Evolutionary conservation across 2,113 vertebrate species (phyloP).

Genomic region (Madoqua kirkii): DNA sequence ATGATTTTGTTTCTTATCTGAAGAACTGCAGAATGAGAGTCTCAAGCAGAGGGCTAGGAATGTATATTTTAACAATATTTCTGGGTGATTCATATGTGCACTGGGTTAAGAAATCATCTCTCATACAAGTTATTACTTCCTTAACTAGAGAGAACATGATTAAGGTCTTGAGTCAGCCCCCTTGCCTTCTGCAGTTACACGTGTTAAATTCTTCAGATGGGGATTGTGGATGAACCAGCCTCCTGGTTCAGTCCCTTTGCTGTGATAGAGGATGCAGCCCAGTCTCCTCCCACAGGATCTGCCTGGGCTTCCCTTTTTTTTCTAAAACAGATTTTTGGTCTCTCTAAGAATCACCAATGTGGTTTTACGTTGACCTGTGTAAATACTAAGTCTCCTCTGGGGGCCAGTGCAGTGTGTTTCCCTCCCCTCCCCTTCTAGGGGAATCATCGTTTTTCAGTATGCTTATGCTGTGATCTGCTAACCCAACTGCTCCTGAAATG

Average conservation of each 20-base stretch:
- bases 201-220: background rate
- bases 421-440: background rate
- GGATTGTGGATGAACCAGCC: background rate
- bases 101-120: background rate
- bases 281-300: background rate
- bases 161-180: background rate
- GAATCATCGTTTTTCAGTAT: background rate
- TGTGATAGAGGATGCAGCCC: background rate
- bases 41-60: background rate
- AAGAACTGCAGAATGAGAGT: constrained; percentile 5
- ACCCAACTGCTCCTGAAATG: constrained; percentile 56
- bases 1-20: background rate
- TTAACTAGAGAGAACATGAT: background rate
- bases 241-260: background rate
- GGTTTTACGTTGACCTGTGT: background rate
- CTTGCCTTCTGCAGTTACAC: background rate
- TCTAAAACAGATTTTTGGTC: background rate
- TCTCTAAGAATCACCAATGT: background rate
- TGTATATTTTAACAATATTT: constrained; percentile 36
- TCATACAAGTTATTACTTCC: background rate
- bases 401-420: background rate
- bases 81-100: background rate
- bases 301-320: background rate
- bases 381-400: background rate
- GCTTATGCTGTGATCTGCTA: constrained; percentile 5